Evolutionary conservation across 2,888 invertebrate species (phyloP), one percentile per base, ranked within the genome.

Genomic region (Tachina lurida): DNA sequence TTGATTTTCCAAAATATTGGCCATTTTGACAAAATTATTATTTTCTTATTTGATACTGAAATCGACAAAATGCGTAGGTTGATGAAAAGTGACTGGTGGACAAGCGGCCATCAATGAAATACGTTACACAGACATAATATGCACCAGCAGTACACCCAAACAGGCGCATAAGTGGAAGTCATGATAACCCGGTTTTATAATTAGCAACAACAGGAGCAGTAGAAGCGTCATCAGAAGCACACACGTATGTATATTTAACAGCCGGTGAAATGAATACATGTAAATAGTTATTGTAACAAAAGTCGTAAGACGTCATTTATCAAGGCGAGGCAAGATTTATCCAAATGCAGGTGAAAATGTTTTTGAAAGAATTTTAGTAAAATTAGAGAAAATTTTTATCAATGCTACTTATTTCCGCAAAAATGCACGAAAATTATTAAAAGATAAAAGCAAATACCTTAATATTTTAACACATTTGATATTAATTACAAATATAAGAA

Each of bases 1-100:
- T 60, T 96, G 96, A 88, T 95, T 95, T 87, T 95, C 94, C 75
- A 96, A 90, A 5, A 95, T 90, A 88, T 95, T 93, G 79, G 96
- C 95, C 95, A 96, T 95, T 63, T 17, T 62, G 47, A 10, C 63
- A n/a, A 31, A 39, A 63, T 52, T 45, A n/a, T 31, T 56, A 8
- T 49, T 10, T 39, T n/a, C 12, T 71, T 49, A 13, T 67, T 47
- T 75, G 17, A 78, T 63, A 47, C 31, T 58, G 7, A 76, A 77
- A 63, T 68, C 68, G 54, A 74, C 13, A 47, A 75, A 65, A 65
- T 75, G 86, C 76, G 86, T 83, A 76, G 86, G 86, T 67, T 73
- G 67, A 15, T 39, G 22, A 76, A 31, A 31, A 83, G 73, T 56
- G 68, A 86, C 83, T 83, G 71, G 73, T 43, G 15, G 31, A 10